Percentiles rank a stretch among this genome's conserved stretches.
Conservation (phyloP, 2,797 vertebrate species). For the Taeniopygia guttata region DNA sequence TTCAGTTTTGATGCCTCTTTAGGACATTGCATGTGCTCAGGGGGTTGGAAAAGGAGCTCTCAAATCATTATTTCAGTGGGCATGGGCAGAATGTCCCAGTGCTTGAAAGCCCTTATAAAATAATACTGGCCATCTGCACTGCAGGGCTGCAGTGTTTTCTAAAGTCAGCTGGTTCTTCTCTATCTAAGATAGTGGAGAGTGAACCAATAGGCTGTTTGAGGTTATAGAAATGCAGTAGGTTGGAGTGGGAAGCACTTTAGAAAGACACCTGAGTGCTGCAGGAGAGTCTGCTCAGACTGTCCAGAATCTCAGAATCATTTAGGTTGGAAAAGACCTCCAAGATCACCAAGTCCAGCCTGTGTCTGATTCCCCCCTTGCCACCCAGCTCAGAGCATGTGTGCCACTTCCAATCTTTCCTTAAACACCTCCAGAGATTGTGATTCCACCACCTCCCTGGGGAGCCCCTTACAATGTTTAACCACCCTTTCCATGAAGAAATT, state of each 20-base stretch:
- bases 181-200: not conserved
- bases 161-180: not conserved
- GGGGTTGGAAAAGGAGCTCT: not conserved
- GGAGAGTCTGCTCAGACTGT: not conserved
- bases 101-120: not conserved
- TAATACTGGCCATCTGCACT: not conserved
- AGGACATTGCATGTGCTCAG: not conserved
- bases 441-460: not conserved
- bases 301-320: not conserved
- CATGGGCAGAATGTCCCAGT: not conserved
- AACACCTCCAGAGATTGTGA: not conserved
- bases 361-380: not conserved
- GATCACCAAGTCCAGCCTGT: not conserved
- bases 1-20: not conserved
- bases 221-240: not conserved
- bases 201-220: not conserved
- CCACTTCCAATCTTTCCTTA: not conserved
- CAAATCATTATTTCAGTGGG: not conserved
- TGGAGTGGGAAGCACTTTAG: not conserved
- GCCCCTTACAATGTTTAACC: not conserved
- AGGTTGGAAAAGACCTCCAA: not conserved
- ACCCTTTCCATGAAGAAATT: not conserved
- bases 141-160: not conserved
- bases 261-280: not conserved
- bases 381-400: not conserved